Base-by-base conservation (phyloP, 2,888 invertebrate genomes). In the Orchesellides sinensis region DNA sequence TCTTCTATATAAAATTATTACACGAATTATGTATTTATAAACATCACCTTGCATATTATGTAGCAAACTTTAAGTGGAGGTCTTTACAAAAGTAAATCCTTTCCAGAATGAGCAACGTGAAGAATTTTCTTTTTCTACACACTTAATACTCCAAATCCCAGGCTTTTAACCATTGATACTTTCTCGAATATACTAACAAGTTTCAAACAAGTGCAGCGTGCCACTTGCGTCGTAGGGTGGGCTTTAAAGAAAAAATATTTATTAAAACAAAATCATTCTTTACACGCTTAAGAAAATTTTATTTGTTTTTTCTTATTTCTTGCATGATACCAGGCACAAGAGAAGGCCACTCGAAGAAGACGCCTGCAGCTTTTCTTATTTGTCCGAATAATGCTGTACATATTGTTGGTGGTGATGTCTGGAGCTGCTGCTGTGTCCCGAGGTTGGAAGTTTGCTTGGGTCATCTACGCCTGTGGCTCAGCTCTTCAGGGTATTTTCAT, bases 291-390 rank as follows among this genome's bases (percentile, higher is more conserved):
- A 6, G 40, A 40, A 8, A 40, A 8, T 54, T 12, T 54, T 5
- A 21, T 59, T 29, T 27, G n/a, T 29, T 19, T 35, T 54, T 19
- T 82, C 77, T 63, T 54, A 23, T 54, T 19, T 54, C 66, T 75
- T 92, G n/a, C n/a, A n/a, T n/a, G n/a, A n/a, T n/a, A n/a, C 82
- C 91, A 92, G 88, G 91, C 92, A 54, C 91, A 92, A 54, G 92
- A 92, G 88, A 93, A 92, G 89, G 92, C 93, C 92, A 91, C 92
- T 72, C 90, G 92, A 85, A 91, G 92, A 86, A 91, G 93, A 84
- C 90, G 92, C 40, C 89, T 93, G 81, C 93, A 93, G 89, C 91
- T 93, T 86, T 90, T 92, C 82, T 91, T 93, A 21, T 93, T 93
- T 89, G 90, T 92, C 19, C 92, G 93, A 90, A 92, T 93, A 88